Conservation (phyloP, 2,888 invertebrate species). For the Orthonychiurus folsomi region DNA sequence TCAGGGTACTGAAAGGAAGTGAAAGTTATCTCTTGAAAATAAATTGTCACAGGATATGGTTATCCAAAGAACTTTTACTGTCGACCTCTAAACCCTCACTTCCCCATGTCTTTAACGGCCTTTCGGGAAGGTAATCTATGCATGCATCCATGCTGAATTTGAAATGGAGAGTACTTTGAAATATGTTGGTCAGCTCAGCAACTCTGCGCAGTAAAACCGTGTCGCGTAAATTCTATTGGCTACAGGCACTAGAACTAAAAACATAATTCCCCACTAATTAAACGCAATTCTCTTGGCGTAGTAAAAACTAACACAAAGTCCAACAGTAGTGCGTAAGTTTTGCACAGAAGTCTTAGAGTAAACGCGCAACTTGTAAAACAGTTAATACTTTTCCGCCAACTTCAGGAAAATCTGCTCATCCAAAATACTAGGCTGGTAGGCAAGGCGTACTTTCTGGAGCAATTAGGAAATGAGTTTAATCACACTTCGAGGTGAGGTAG, state of each 20-base stretch:
- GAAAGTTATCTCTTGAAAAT: background rate
- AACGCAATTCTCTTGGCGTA: too few species aligned
- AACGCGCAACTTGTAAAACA: too few species aligned
- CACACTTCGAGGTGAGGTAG: background rate
- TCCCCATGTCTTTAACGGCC: too few species aligned
- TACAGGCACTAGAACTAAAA: background rate
- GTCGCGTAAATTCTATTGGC: background rate
- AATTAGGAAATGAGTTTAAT: background rate
- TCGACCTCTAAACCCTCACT: background rate
- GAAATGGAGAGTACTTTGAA: background rate
- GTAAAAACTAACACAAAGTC: background rate
- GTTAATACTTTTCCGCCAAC: background rate
- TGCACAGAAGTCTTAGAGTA: too few species aligned
- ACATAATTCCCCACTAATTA: background rate
- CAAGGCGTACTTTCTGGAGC: background rate
- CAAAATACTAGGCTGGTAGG: background rate
- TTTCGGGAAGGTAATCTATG: background rate
- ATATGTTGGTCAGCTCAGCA: background rate
- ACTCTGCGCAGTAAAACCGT: background rate
- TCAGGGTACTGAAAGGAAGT: conserved; percentile 1
- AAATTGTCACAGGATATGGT: conserved; percentile 1
- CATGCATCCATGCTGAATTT: background rate
- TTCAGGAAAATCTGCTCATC: background rate
- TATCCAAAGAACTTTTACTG: conserved; percentile 1
- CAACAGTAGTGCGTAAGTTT: too few species aligned